Conservation (phyloP, 1,140 invertebrate genomes). For the fruit fly (Drosophila melanogaster) region Release_6_plus_ISO1_MT NT_033777.3:22806001-22806500, state of each 20-base stretch:
- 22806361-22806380: conserved; percentile 51
- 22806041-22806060: conserved; percentile 89
- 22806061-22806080: conserved; percentile 90
- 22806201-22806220: not conserved
- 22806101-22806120: conserved; percentile 89
- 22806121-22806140: conserved; percentile 91
- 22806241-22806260: conserved; percentile 31
- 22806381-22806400: conserved; percentile 52
- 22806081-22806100: conserved; percentile 89
- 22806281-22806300: conserved; percentile 63
- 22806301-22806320: conserved; percentile 9
- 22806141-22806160: conserved; percentile 89
- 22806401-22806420: conserved; percentile 63
- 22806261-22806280: conserved; percentile 50
- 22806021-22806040: conserved; percentile 90
- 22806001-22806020: conserved; percentile 90
- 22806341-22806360: conserved; percentile 51
- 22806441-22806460: conserved; percentile 72
- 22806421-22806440: conserved; percentile 71
- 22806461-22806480: conserved; percentile 59
- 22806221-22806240: not conserved
- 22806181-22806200: conserved; percentile 55
- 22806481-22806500: conserved; percentile 22
- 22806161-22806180: conserved; percentile 86
- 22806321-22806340: conserved; percentile 28